Evolutionary conservation across 2,888 invertebrate species (phyloP), one percentile per base, ranked within the genome.

Genomic region (Crossocerus cetratus): DNA sequence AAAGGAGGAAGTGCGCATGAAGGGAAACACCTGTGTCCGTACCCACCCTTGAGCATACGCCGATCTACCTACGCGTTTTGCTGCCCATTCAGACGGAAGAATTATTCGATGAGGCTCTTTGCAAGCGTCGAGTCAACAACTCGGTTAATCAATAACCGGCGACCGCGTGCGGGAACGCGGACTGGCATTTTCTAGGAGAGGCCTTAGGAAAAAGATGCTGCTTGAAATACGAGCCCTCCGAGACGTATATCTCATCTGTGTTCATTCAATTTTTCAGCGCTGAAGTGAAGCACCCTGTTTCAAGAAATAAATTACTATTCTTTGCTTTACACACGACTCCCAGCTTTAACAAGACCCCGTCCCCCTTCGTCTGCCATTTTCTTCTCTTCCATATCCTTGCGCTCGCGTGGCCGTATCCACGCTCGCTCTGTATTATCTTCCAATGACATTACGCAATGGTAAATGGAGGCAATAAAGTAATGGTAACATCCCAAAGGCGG

Each of bases 1-100:
- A 80, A 81, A 82, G 63, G 74, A 81, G 81, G 81, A 81, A 81
- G 81, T 82, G 75, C 71, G 82, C 82, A 70, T 71, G 70, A 78
- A 82, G 74, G 80, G 78, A 82, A 72, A 59, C 80, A 76, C 76
- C 78, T 74, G 78, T 77, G 71, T 68, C 64, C 79, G 62, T 57
- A 64, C 58, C 68, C 70, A 77, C 72, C 80, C 82, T 82, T 82
- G 72, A 77, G 72, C 69, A 79, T 79, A 72, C 67, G 64, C 60
- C 63, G 63, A 68, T 78, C 83, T 80, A 71, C 81, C 81, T 64
- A 81, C 81, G 80, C 76, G 70, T 72, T 67, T 66, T 79, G 82
- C 32, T 32, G 32, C 49, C 54, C 68, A 68, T 70, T 76, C 80
- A 67, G 59, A 69, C 75, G 81, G 78, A 81, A 82, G 72, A 72